A percentile compares a stretch with the other conserved stretches of the same genome.
Conservation (phyloP, 2,113 vertebrate genomes). For the Numida meleagris region DNA sequence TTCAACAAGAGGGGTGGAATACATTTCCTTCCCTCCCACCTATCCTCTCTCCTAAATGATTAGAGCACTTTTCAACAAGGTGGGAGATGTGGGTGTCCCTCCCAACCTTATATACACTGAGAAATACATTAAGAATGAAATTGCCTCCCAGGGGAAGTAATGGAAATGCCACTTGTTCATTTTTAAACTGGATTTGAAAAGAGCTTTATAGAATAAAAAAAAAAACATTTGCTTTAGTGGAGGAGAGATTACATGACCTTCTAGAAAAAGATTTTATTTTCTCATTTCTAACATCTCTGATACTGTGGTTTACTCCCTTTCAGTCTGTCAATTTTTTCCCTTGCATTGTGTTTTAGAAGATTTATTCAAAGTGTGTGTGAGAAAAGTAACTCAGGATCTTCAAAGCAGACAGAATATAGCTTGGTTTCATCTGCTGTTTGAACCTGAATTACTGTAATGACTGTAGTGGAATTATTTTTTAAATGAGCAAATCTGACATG, state of each 20-base stretch:
- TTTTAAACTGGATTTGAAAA: slow-evolving; percentile 47
- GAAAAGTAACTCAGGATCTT: slow-evolving; percentile 62
- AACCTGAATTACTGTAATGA: slow-evolving; percentile 73
- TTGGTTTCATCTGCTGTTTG: slow-evolving; percentile 64
- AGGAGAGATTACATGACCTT: slow-evolving; percentile 41
- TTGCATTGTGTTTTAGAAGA: slow-evolving; percentile 48
- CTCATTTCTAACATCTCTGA: slow-evolving; percentile 30
- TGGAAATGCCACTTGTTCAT: slow-evolving; percentile 57
- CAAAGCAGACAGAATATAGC: slow-evolving; percentile 61
- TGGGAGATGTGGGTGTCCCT: slow-evolving; percentile 63
- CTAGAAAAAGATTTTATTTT: slow-evolving; percentile 37
- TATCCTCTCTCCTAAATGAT: slow-evolving; percentile 49
- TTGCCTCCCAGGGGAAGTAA: slow-evolving; percentile 58
- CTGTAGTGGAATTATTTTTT: slow-evolving; percentile 73
- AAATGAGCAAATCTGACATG: slow-evolving; percentile 61
- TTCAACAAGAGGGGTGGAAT: slow-evolving; percentile 62
- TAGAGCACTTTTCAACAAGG: slow-evolving; percentile 61
- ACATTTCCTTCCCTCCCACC: slow-evolving; percentile 61
- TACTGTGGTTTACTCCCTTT: slow-evolving; percentile 26
- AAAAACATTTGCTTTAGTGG: not conserved
- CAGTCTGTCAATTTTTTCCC: not conserved
- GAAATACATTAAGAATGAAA: slow-evolving; percentile 64
- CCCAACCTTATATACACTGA: slow-evolving; percentile 36
- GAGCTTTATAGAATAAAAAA: not conserved
- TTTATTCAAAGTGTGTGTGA: slow-evolving; percentile 56